Evolutionary conservation across 2,113 vertebrate genomes (phyloP), one percentile per base, ranked within the genome.

Genomic region (Procavia capensis): DNA sequence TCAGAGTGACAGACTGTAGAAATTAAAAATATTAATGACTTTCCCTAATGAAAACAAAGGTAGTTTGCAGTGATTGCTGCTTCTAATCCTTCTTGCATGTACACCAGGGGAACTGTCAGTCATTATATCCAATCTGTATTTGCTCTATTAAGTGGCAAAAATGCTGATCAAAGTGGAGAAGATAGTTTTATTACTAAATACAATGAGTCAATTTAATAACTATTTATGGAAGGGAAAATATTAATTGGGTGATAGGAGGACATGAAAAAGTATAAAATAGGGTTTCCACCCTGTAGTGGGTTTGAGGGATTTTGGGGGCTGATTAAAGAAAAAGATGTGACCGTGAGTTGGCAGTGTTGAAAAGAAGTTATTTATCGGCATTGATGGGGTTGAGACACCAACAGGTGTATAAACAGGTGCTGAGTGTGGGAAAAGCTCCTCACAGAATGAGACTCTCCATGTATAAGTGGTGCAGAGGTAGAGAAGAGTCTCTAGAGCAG

Each of bases 191-290:
- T 80, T 13, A 85, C 5, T 86, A 86, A 84, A 45, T 84, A 84
- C 1, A 90, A 41, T 36, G 45, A 54, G 92, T 83, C 29, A 87
- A 80, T 45, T 78, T 86, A 90, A 57, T 88, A 72, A 85, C 78
- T 79, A 88, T 63, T 80, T 66, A 47, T 76, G 41, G 64, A 72
- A 78, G 9, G 24, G 90, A 81, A 92, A 66, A 66, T 90, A n/a
- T 80, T 66, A 88, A 45, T 47, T 45, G n/a, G 70, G 25, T 61
- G 16, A 57, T 91, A 17, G 74, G 31, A 93, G 31, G 47, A 79
- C 31, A 89, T 89, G 25, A 88, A 91, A 94, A 96, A 66, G 8
- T 43, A 39, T 31, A 13, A 93, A 54, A 54, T 8, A 19, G 39
- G 9, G 3, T 79, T 24, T 79, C 39, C 82, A 81, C 19, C 29